Evolutionary conservation across 2,888 invertebrate species (phyloP).

Genomic region (Pyrochroa serraticornis): DNA sequence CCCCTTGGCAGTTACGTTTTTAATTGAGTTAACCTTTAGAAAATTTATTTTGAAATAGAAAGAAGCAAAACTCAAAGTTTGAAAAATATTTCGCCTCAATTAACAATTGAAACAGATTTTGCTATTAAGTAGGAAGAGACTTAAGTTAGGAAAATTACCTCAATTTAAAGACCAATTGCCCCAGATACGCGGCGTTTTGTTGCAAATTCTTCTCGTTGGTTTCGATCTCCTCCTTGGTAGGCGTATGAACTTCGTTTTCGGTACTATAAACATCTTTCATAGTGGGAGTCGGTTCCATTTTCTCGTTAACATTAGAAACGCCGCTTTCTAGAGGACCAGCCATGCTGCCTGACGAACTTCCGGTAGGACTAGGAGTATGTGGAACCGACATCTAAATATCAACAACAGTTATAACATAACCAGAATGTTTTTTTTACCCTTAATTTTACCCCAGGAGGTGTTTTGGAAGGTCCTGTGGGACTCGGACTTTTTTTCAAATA

Average conservation of each 20-base stretch:
- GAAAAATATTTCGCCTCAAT: too few species aligned
- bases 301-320: slow-evolving; percentile 43
- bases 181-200: slow-evolving; percentile 73
- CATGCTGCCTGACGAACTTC: slow-evolving; percentile 52
- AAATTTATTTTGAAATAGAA: too few species aligned
- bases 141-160: too few species aligned
- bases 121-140: too few species aligned
- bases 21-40: too few species aligned
- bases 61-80: too few species aligned
- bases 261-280: slow-evolving; percentile 57
- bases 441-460: slow-evolving; percentile 63
- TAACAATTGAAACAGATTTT: too few species aligned
- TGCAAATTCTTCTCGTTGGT: slow-evolving; percentile 65
- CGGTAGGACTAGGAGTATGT: slow-evolving; percentile 57
- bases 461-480: slow-evolving; percentile 72
- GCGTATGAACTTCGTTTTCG: slow-evolving; percentile 58
- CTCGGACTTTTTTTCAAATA: slow-evolving; percentile 93
- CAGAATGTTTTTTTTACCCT: too few species aligned
- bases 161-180: slow-evolving; percentile 87
- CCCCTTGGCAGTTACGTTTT: too few species aligned
- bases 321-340: slow-evolving; percentile 54
- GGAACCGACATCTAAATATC: slow-evolving; percentile 52
- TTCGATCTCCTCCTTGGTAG: slow-evolving; percentile 64
- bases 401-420: not conserved
- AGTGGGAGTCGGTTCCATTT: slow-evolving; percentile 47